Evolutionary conservation across 1,140 invertebrate genomes (phyloP), one percentile per base, ranked within the genome.

Genomic region (Drosophila mayri): DNA sequence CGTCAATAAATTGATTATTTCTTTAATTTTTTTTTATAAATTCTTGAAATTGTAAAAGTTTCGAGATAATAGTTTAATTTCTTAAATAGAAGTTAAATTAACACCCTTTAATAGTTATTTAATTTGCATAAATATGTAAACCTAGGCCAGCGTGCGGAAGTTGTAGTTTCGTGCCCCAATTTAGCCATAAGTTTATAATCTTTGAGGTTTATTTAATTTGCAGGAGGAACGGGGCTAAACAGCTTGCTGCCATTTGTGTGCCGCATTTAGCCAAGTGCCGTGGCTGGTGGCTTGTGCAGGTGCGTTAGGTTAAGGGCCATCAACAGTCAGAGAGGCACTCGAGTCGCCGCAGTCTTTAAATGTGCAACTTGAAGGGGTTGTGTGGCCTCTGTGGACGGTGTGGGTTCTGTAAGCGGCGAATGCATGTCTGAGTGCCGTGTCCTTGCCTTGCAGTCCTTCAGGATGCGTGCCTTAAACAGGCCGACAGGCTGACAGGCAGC

Each of bases 301-400:
- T 74, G 65, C 57, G 62, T 55, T 54, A 55, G 58, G 52, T 88
- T 50, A 88, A 87, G 83, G 46, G 64, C 70, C 84, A 60, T 87
- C 72, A 64, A 67, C 49, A 47, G 37, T 30, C 22, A 32, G 52
- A 84, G 80, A 84, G 57, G 62, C 67, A 49, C 83, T 87, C 54
- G 67, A 80, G 76, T 32, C 44, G 60, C 66, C 79, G 63, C 76
- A 88, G 71, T 73, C 71, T 83, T 82, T 76, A 83, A 87, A 83
- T 73, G 79, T 76, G 79, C 79, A 70, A 81, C 78, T 67, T 67
- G 58, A 66, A 78, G 65, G 55, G 54, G 50, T 58, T 28, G n/a
- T 40, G 38, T 25, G 25, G 22, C 18, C 25, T 30, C 10, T 40
- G 49, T n/a, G 41, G n/a, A 18, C 18, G 20, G 41, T 20, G 41